Percentiles rank a stretch among this genome's conserved stretches.
These are phyloP conservation scores for Nibea coibor DNA, from an alignment of 2,113 vertebrate species.

Conservation along the genomic window DNA sequence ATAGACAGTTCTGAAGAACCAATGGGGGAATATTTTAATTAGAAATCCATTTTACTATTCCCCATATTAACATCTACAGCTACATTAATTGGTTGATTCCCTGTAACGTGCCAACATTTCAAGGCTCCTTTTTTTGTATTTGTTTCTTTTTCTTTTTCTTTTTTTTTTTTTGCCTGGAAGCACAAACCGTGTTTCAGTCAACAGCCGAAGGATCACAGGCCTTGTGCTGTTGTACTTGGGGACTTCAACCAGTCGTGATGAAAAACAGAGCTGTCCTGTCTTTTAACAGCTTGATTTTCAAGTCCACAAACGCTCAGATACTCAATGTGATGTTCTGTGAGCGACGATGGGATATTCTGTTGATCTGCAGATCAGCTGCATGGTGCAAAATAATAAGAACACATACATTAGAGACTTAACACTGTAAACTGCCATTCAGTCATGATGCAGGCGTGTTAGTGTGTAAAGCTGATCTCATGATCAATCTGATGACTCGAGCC, in stretches of 20 bases:
- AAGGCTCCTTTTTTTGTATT: background rate
- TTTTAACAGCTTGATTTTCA: constrained; percentile 23
- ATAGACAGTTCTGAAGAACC: background rate
- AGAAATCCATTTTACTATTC: background rate
- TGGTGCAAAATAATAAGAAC: background rate
- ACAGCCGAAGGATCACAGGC: constrained; percentile 5
- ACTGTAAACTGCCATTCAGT: background rate
- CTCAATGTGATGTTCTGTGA: constrained; percentile 15
- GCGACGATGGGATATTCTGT: background rate
- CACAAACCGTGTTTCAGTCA: constrained; percentile 11
- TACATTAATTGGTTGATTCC: constrained; percentile 10
- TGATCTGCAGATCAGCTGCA: constrained; percentile 3
- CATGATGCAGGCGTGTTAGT: background rate
- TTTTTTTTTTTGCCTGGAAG: background rate
- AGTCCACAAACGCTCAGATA: background rate
- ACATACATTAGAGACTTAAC: background rate
- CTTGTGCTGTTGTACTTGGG: background rate
- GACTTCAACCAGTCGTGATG: constrained; percentile 5
- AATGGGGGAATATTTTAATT: background rate
- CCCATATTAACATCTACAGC: background rate
- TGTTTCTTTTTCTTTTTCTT: background rate
- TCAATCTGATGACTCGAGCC: background rate
- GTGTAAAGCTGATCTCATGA: background rate
- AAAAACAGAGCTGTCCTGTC: constrained; percentile 25
- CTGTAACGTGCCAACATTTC: background rate